Base-by-base conservation (phyloP, 2,888 invertebrate genomes). In the Willowsia nigromaculata region DNA sequence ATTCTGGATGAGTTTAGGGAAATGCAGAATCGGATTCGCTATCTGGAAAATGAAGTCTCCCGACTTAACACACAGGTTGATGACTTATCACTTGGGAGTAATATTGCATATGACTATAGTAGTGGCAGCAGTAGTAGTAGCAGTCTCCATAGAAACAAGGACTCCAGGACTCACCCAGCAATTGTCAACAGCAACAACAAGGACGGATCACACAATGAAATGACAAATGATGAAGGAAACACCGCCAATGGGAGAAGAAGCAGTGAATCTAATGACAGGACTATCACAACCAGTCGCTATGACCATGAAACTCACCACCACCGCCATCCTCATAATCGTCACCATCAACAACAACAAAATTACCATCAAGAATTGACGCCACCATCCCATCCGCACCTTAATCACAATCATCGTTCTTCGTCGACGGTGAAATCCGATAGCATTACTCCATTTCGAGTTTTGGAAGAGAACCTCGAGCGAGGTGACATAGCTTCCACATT, bases 401-500 rank as follows among this genome's bases (percentile, higher is more conserved):
- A 40, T 40, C 37, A 40, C n/a, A 18, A 68, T 40, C 40, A 40
- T 7, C 65, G 40, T 7, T 3, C 37, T n/a, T 22, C 37, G 1
- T 59, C 59, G 7, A 9, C 56, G 4, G 33, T 0, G 40, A 68
- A 68, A 68, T 40, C 68, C 0, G 68, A 68, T 0, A 40, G 40
- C 80, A 59, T n/a, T 27, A 78, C n/a, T 65, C 88, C 43, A 4
- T 76, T 85, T 30, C 62, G 86, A 9, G 76, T 88, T 53, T 53
- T 90, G 4, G 92, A 92, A 68, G 89, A 90, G 15, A 92, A 92
- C 83, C 71, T 92, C 50, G 92, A 91, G 37, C 85, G 92, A 22
- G 92, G 92, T 47, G 92, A 92, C 33, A 92, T 92, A 43, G 92
- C 92, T 0, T 91, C 92, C 4, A 92, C 92, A n/a, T 40, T 92